Base-by-base conservation (phyloP, 2,797 vertebrate species). In the Coregonus ussuriensis region DNA sequence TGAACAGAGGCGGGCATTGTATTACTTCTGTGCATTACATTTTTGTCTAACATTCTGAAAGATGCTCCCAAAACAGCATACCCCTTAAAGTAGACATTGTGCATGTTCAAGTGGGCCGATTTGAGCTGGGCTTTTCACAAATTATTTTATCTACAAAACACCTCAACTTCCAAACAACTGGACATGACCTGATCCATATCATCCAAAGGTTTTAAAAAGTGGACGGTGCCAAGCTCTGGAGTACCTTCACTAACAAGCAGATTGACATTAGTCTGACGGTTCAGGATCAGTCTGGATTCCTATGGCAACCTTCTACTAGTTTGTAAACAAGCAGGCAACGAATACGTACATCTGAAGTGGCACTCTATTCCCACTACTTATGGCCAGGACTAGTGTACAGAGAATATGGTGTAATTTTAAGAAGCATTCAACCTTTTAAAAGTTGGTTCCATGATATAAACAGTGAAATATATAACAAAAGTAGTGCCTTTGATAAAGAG, bases 281-380 rank as follows among this genome's bases (percentile, higher is more conserved):
- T 63, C 52, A 47, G 25, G 78, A 47, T 47, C 9, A 11, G 7
- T 9, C 41, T 47, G 41, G 41, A 79, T 79, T 0, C 74, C 83
- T 82, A 88, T 75, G 78, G 74, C 88, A 91, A 88, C 86, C 86
- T 82, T 86, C 21, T 76, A 77, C 83, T 47, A 47, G 41, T 47
- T 11, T 47, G 82, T 29, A 71, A 85, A 86, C 82, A 84, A 84
- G 74, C 75, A 83, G 83, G 74, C 79, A 68, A 82, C 21, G 74
- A 79, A 77, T 67, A 16, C 66, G 37, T 56, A 56, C 54, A 56
- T 63, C 2, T 11, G 21, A 63, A 25, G 29, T 63, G 59, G 59
- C 21, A 63, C 59, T 13, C 7, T 47, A 11, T 63, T 13, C 9
- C n/a, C n/a, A 63, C 9, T 63, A 63, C n/a, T n/a, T 25, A 63